Evolutionary conservation across 30 jellyfish, hydroid and myxozoan genomes (phyloP).

Genomic region (Chironex yamaguchii): DNA sequence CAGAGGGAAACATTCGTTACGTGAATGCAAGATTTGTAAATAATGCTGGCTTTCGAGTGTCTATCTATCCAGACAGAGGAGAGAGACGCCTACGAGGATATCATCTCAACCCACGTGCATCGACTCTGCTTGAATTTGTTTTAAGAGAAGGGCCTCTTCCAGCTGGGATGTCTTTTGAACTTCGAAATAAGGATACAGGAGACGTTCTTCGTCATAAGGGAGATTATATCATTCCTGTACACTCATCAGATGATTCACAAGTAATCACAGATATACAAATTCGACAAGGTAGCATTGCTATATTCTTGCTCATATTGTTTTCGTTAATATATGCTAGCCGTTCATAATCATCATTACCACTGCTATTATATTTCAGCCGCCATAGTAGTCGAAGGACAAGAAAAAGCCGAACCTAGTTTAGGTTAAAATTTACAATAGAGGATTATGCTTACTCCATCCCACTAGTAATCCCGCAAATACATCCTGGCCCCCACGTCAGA

Average conservation of each 20-base stretch:
- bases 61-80: conserved; percentile 94
- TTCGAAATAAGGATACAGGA: conserved; percentile 71
- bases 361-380: no score
- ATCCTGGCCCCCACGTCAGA: no score
- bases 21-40: conserved; percentile 87
- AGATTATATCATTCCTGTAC: conserved; percentile 69
- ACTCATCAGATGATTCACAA: conserved; percentile 79
- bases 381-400: no score
- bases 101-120: conserved; percentile 74
- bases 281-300: neutral
- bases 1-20: conserved; percentile 78
- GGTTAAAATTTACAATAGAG: no score
- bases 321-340: no score
- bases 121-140: conserved; percentile 93
- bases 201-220: conserved; percentile 57
- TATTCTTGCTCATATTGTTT: no score
- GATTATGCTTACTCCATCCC: no score
- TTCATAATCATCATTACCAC: no score
- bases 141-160: conserved; percentile 95
- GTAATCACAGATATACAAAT: neutral
- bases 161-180: conserved; percentile 79
- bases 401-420: no score
- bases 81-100: conserved; percentile 74
- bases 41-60: conserved; percentile 68
- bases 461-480: no score